Percentiles rank a stretch among this genome's conserved stretches.
phyloP scores from a whole-genome alignment of 2,797 vertebrate species.

The Ctenopoma multispine region DNA sequence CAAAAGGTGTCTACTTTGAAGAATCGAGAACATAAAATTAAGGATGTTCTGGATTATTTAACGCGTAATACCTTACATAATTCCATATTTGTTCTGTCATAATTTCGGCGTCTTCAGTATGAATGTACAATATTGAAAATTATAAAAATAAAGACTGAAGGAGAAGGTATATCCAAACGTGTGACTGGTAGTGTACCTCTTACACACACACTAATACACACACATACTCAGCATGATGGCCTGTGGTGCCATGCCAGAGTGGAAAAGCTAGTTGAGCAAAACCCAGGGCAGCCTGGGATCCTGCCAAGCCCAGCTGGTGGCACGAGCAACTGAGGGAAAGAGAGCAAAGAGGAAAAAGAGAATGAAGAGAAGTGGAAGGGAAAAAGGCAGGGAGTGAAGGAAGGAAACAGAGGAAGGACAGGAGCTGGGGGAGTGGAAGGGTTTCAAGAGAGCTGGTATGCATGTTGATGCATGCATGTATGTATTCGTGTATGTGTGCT shows the following conservation, averaged over 20 bases:
- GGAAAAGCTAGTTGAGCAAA: slow-evolving; percentile 72
- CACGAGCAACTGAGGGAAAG: slow-evolving; percentile 45
- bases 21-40: too few species aligned
- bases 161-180: too few species aligned
- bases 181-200: background rate
- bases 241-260: slow-evolving; percentile 65
- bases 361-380: slow-evolving; percentile 31
- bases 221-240: slow-evolving; percentile 60
- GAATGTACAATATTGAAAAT: too few species aligned
- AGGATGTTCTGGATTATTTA: too few species aligned
- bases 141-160: too few species aligned
- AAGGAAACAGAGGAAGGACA: slow-evolving; percentile 1
- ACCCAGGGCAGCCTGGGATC: slow-evolving; percentile 71
- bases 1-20: too few species aligned
- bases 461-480: slow-evolving; percentile 37
- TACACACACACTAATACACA: slow-evolving; percentile 21
- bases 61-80: too few species aligned
- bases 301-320: slow-evolving; percentile 73
- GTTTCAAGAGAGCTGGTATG: slow-evolving; percentile 22
- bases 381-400: slow-evolving; percentile 11
- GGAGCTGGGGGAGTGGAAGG: slow-evolving; percentile 29
- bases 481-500: slow-evolving; percentile 15
- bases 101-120: too few species aligned
- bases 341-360: slow-evolving; percentile 38
- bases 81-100: too few species aligned